phyloP scores from a whole-genome alignment of 1,140 invertebrate genomes.

The Drosophila trapezifrons region DNA sequence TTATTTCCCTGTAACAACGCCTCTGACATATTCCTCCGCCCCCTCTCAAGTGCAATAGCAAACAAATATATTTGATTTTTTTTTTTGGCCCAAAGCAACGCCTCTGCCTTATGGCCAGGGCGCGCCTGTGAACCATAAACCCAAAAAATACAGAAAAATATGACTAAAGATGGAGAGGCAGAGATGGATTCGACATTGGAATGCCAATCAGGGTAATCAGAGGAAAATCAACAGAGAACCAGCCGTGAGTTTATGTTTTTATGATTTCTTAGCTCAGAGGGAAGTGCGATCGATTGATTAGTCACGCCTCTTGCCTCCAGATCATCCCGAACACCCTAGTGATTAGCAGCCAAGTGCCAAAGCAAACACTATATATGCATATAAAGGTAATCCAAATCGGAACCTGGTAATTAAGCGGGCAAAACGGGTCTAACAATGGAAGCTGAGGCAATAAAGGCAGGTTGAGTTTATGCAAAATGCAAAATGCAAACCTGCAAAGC shows the following conservation, averaged over 20 bases:
- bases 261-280: slow-evolving; percentile 17
- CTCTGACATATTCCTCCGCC: slow-evolving; percentile 9
- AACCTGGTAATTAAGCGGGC: slow-evolving; percentile 33
- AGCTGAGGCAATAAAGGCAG: slow-evolving; percentile 23
- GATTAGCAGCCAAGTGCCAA: slow-evolving; percentile 56
- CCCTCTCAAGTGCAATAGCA: slow-evolving; percentile 51
- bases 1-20: slow-evolving; percentile 17
- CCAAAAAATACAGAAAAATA: slow-evolving; percentile 25
- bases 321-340: slow-evolving; percentile 22
- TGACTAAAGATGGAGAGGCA: slow-evolving; percentile 26
- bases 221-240: slow-evolving; percentile 24
- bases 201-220: slow-evolving; percentile 44
- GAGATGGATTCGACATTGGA: slow-evolving; percentile 50
- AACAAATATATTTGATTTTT: slow-evolving; percentile 17
- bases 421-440: slow-evolving; percentile 47
- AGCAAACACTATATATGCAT: slow-evolving; percentile 32
- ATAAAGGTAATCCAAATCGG: slow-evolving; percentile 30
- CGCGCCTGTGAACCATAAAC: slow-evolving; percentile 28
- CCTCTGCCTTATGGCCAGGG: slow-evolving; percentile 26
- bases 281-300: slow-evolving; percentile 35
- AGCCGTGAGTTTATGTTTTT: slow-evolving; percentile 17
- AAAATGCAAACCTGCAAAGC: slow-evolving; percentile 22
- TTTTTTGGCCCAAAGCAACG: slow-evolving; percentile 16
- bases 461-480: slow-evolving; percentile 8
- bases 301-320: slow-evolving; percentile 53